Base-by-base conservation (phyloP, 2,888 invertebrate species). In the Phytoseiulus persimilis region DNA sequence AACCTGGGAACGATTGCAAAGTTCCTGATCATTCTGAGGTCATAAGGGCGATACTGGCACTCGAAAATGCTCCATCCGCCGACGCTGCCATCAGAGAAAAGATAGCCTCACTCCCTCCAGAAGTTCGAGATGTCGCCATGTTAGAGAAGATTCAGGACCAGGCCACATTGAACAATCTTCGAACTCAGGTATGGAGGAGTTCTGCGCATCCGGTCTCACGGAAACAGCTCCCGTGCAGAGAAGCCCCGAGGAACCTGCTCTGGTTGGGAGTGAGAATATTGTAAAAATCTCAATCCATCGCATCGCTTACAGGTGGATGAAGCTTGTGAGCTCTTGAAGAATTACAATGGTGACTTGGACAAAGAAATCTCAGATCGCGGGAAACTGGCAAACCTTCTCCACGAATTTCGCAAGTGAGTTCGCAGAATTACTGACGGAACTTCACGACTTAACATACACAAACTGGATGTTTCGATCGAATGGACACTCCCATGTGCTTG, bases 51-150 rank as follows among this genome's bases (percentile, higher is more conserved):
- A 92, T 94, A 91, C 94, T 96, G 93, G 96, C 96, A 91, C 94
- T 98, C 92, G 98, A 98, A 93, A 97, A 96, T 92, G 96, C 97
- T 90, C 98, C 98, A 0, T 98, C 98, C 0, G 96, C 97, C 92
- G 98, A 98, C 94, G 98, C 97, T 91, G 95, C 95, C 0, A 96
- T 98, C 0, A 94, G 98, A 91, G 97, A 98, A 93, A 95, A 96
- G 92, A 98, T 98, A 91, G 97, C 98, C 0, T 96, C 96, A 90
- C 94, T 98, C 90, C 98, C 98, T 0, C 96, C 96, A 89, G 97
- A 98, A 94, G 97, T 98, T 2, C 98, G 98, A 0, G 98, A 98
- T 94, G 95, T 97, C 5, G 95, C 95, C 91, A 94, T 96, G 92
- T 94, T 98, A 90, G 94, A 95, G 91, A 97, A 97, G 94, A 94